Percentiles rank a stretch among this genome's conserved stretches.
Conservation (phyloP, 2,797 vertebrate genomes). For the Chloroceryle amazona region DNA sequence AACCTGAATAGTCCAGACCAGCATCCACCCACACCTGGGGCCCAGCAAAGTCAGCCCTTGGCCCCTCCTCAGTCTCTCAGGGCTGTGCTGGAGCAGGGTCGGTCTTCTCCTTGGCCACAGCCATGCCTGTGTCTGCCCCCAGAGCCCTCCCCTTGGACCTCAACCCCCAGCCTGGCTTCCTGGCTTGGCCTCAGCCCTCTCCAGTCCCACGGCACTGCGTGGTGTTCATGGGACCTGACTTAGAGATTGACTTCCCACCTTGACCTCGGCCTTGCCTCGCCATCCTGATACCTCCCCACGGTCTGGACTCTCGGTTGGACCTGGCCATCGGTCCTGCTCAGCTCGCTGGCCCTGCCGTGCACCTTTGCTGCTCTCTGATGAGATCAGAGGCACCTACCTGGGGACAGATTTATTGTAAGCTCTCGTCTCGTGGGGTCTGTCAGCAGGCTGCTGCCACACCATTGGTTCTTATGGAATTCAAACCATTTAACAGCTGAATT, state of each 20-base stretch:
- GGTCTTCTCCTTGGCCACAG: background rate
- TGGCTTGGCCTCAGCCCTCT: background rate
- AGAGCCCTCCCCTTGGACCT: background rate
- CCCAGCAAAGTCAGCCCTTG: background rate
- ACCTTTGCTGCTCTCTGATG: background rate
- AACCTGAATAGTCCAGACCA: background rate
- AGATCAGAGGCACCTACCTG: background rate
- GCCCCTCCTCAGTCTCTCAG: background rate
- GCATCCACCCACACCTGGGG: background rate
- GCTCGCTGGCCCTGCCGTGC: too few species aligned
- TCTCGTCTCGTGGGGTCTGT: background rate
- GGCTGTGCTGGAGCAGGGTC: background rate
- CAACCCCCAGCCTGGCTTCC: fast-evolving
- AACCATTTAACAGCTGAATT: background rate
- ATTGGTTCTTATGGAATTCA: background rate
- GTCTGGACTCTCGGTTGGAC: fast-evolving
- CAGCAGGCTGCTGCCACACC: background rate
- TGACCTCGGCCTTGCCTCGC: background rate
- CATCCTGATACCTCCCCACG: fast-evolving
- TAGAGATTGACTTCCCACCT: background rate
- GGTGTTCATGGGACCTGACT: background rate
- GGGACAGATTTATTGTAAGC: background rate
- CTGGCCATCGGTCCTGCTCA: fast-evolving
- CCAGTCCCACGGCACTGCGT: fast-evolving
- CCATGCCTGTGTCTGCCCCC: too few species aligned